Evolutionary conservation across 2,797 vertebrate species (phyloP).

Genomic region (Phataginus tricuspis): DNA sequence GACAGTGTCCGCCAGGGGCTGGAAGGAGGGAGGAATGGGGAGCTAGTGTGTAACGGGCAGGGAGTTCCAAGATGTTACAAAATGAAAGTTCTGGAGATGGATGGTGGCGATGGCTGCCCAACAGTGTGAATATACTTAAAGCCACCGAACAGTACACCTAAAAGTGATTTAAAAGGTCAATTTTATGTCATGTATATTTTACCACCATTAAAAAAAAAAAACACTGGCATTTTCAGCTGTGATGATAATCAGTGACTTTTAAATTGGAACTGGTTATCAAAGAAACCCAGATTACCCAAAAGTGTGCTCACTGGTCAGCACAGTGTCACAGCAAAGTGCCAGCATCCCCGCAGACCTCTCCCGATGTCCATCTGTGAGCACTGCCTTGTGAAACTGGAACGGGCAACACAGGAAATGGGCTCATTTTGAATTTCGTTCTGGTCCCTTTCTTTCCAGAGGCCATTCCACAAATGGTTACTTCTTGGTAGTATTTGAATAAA

Average conservation of each 20-base stretch:
- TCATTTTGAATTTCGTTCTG: neutral
- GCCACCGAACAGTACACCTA: neutral
- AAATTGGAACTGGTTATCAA: neutral
- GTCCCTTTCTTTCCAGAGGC: neutral
- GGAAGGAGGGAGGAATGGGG: accelerated
- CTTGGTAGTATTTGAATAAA: neutral
- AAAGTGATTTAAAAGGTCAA: neutral
- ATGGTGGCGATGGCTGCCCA: neutral
- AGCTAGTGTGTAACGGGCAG: neutral
- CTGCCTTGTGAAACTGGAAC: neutral
- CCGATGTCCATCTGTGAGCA: neutral
- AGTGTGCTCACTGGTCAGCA: neutral
- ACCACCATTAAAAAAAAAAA: neutral
- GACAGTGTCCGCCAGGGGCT: neutral
- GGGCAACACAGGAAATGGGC: neutral
- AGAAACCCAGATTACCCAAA: neutral
- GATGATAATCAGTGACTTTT: neutral
- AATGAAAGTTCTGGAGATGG: neutral
- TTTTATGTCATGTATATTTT: neutral
- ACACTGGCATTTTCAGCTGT: neutral
- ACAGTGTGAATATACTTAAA: neutral
- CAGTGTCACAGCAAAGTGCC: neutral
- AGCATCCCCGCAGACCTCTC: neutral
- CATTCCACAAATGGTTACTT: neutral
- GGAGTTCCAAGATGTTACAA: neutral